Evolutionary conservation across 2,797 vertebrate genomes (phyloP).

Genomic region (Leptoclinus maculatus): DNA sequence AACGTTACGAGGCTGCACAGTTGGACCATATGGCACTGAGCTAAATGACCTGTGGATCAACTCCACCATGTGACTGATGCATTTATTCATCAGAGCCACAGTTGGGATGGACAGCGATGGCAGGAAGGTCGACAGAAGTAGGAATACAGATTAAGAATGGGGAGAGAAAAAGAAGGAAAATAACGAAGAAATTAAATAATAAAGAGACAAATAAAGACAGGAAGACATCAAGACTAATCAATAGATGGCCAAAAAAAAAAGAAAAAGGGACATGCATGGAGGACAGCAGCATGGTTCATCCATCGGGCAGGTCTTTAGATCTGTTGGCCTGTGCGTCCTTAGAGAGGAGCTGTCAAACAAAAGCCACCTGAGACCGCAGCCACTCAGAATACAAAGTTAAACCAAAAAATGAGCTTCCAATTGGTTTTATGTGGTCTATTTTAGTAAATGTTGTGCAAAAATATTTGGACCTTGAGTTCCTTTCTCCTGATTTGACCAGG

Average conservation of each 20-base stretch:
- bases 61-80: slow-evolving; percentile 60
- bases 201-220: slow-evolving; percentile 2
- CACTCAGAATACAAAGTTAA: slow-evolving; percentile 24
- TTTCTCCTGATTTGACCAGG: background rate
- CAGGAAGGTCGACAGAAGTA: slow-evolving; percentile 28
- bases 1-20: slow-evolving; percentile 55
- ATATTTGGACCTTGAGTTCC: background rate
- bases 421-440: background rate
- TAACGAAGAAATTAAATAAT: background rate
- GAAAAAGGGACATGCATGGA: slow-evolving; percentile 1
- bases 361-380: slow-evolving; percentile 11
- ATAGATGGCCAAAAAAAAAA: slow-evolving; percentile 4
- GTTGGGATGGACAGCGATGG: slow-evolving; percentile 30
- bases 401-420: background rate
- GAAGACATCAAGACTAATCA: slow-evolving; percentile 32
- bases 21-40: slow-evolving; percentile 62
- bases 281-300: slow-evolving; percentile 42
- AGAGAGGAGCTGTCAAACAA: slow-evolving; percentile 48
- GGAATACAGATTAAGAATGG: slow-evolving; percentile 23
- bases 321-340: background rate
- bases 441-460: background rate
- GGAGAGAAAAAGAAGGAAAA: background rate
- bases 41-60: slow-evolving; percentile 65
- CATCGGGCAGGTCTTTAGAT: slow-evolving; percentile 35
- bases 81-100: slow-evolving; percentile 69